A percentile compares a stretch with the other conserved stretches of the same genome.
These are phyloP conservation scores for Acleris sparsana DNA, from an alignment of 2,888 invertebrate genomes.

Conservation along the genomic window DNA sequence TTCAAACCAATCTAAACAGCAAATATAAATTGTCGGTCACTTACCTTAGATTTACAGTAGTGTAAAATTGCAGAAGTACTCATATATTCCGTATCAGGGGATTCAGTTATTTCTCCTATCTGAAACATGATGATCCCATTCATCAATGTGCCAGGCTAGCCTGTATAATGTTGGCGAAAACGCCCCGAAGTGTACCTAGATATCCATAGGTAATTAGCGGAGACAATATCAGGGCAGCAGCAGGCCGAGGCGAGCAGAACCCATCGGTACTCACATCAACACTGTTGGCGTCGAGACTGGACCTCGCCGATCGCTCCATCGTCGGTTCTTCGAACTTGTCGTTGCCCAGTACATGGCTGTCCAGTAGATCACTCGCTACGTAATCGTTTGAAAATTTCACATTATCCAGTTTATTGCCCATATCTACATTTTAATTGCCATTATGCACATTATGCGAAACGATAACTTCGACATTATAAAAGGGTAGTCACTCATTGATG, in stretches of 20 bases:
- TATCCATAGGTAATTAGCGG: background rate
- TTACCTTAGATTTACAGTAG: slow-evolving; percentile 90
- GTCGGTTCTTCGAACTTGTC: slow-evolving; percentile 67
- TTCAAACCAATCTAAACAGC: background rate
- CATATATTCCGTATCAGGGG: slow-evolving; percentile 86
- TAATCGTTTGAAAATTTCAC: slow-evolving; percentile 68
- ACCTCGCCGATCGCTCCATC: slow-evolving; percentile 75
- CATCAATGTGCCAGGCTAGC: background rate
- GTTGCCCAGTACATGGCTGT: slow-evolving; percentile 77
- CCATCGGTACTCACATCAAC: slow-evolving; percentile 71
- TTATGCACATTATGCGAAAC: slow-evolving; percentile 63
- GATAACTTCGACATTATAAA: slow-evolving; percentile 57
- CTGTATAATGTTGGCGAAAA: background rate
- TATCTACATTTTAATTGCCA: slow-evolving; percentile 71
- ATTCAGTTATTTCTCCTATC: slow-evolving; percentile 88
- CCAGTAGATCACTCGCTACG: slow-evolving; percentile 79
- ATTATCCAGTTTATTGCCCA: slow-evolving; percentile 75
- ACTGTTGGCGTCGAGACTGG: slow-evolving; percentile 76
- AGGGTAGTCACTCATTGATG: slow-evolving; percentile 31
- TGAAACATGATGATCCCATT: slow-evolving; percentile 52
- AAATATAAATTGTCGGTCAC: slow-evolving; percentile 3
- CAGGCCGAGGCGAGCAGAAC: background rate
- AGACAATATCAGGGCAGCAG: background rate
- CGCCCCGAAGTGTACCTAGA: background rate
- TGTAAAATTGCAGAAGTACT: slow-evolving; percentile 91